Percentiles rank a stretch among this genome's conserved stretches.
Conservation (phyloP, 1,140 invertebrate species). For the Spodoptera litura region DNA sequence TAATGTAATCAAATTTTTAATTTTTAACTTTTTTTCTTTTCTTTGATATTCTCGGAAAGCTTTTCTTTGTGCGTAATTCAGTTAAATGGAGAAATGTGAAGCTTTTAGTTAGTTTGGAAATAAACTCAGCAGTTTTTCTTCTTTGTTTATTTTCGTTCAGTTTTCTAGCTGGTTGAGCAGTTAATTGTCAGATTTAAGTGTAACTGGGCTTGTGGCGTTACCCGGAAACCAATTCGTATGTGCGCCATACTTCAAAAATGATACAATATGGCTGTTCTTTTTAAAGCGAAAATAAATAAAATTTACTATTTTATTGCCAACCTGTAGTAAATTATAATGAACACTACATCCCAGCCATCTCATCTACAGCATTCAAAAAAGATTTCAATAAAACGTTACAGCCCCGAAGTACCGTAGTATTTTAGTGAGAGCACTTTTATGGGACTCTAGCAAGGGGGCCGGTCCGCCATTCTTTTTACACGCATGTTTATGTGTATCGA, state of each 20-base stretch:
- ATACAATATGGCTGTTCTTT: too few species aligned
- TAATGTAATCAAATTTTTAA: constrained; percentile 79
- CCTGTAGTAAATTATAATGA: too few species aligned
- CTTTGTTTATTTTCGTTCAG: constrained; percentile 35
- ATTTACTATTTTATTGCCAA: too few species aligned
- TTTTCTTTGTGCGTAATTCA: constrained; percentile 53
- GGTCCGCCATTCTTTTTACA: neutral
- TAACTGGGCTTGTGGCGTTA: neutral
- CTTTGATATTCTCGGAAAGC: constrained; percentile 49
- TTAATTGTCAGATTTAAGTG: constrained; percentile 18
- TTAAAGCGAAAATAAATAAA: too few species aligned
- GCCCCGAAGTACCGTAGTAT: neutral
- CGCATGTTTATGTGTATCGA: neutral
- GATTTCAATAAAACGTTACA: constrained; percentile 23
- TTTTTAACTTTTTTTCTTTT: constrained; percentile 65
- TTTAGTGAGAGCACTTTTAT: constrained; percentile 33
- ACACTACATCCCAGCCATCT: too few species aligned
- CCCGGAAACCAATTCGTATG: too few species aligned
- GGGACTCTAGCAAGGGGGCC: constrained; percentile 1
- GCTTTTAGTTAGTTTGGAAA: constrained; percentile 49
- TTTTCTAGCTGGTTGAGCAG: constrained; percentile 19
- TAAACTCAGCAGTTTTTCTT: constrained; percentile 35
- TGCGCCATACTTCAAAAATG: too few species aligned
- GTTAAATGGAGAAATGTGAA: constrained; percentile 48
- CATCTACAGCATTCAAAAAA: neutral